Conservation (phyloP, 2,113 vertebrate genomes). For the Laticauda colubrina region DNA sequence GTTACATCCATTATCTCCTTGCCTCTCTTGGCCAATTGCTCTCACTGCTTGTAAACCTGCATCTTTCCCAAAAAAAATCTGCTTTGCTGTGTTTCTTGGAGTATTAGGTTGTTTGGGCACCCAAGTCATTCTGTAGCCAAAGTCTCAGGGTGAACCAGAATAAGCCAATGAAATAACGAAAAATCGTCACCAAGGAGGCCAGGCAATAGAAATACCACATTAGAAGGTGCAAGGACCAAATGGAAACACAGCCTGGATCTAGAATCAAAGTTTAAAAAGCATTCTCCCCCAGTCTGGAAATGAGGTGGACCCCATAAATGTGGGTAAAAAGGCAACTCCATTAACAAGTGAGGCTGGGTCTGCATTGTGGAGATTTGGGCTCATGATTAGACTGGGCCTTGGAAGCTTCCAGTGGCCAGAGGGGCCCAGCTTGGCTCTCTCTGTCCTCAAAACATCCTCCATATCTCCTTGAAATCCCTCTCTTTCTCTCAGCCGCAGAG, state of each 20-base stretch:
- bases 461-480: background rate
- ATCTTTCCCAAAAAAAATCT: background rate
- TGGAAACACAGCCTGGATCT: background rate
- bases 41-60: background rate
- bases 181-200: background rate
- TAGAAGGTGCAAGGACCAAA: background rate
- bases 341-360: background rate
- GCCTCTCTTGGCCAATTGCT: background rate
- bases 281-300: background rate
- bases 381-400: background rate
- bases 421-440: background rate
- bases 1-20: background rate
- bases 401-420: background rate
- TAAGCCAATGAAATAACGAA: background rate
- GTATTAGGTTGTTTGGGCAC: background rate
- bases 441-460: background rate
- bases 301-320: background rate
- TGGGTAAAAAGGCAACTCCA: background rate
- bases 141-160: background rate
- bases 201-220: background rate
- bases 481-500: conserved; percentile 79
- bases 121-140: background rate
- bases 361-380: background rate
- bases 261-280: background rate
- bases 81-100: background rate